These are phyloP conservation scores for Littorina saxatilis DNA, from an alignment of 1,140 invertebrate genomes.

Conservation along the genomic window DNA sequence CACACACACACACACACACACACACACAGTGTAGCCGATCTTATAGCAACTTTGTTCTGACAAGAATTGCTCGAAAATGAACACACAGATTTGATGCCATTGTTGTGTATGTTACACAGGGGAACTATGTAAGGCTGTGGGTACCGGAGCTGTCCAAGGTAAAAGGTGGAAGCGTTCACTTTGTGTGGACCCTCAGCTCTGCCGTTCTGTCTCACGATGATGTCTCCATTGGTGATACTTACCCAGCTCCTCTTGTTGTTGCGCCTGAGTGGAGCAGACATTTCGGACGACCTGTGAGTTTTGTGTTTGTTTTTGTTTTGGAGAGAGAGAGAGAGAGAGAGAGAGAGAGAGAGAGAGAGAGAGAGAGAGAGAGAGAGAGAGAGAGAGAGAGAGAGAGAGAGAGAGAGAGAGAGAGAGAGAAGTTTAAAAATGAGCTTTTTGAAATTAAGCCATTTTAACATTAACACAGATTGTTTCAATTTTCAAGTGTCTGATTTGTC, in stretches of 20 bases:
- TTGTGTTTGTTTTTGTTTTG: too few relatives aligned
- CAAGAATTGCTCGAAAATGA: too few relatives aligned
- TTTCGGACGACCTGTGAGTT: constrained; percentile 52
- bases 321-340: background rate
- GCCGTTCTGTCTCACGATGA: constrained; percentile 49
- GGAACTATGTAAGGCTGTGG: constrained; percentile 67
- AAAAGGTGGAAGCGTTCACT: constrained; percentile 61
- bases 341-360: background rate
- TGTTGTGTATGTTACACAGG: too few relatives aligned
- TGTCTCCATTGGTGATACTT: constrained; percentile 61
- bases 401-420: background rate
- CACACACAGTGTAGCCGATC: too few relatives aligned
- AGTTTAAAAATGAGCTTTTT: background rate
- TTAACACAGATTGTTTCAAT: background rate
- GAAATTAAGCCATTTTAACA: background rate
- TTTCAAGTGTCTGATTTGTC: background rate
- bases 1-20: too few relatives aligned
- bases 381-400: background rate
- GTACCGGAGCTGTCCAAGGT: constrained; percentile 63
- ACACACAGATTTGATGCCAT: too few relatives aligned
- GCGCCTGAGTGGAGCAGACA: constrained; percentile 66
- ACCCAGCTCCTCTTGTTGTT: constrained; percentile 63
- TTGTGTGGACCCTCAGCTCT: constrained; percentile 62
- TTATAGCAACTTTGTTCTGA: too few relatives aligned
- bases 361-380: background rate